A percentile compares a stretch with the other conserved stretches of the same genome.
phyloP scores from a whole-genome alignment of 1,140 invertebrate species.

The Lutraria rhynchaena region DNA sequence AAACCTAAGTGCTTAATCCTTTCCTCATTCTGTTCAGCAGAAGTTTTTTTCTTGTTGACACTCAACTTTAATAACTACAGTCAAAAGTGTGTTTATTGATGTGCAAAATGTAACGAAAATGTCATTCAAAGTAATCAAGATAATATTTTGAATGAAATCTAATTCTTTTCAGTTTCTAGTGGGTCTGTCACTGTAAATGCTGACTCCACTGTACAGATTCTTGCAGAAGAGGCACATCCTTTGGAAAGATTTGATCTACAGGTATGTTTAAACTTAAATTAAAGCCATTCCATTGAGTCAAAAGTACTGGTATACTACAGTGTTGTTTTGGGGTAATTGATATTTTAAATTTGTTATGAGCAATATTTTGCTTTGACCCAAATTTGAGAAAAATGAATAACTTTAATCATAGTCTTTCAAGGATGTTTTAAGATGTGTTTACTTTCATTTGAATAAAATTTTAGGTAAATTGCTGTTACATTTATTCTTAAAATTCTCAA shows the following conservation, averaged over 20 bases:
- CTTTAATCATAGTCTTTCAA: background rate
- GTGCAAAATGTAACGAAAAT: no score
- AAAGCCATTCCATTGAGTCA: background rate
- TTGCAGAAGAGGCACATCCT: slow-evolving; percentile 98
- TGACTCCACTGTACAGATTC: slow-evolving; percentile 98
- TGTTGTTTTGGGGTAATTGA: background rate
- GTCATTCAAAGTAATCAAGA: no score
- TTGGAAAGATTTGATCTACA: slow-evolving; percentile 91
- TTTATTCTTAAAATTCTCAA: no score
- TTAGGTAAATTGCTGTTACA: no score
- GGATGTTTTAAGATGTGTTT: background rate
- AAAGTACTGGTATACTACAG: background rate
- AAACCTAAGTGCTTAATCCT: no score
- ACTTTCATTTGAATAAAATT: background rate
- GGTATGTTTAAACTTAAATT: slow-evolving; percentile 73
- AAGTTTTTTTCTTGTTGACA: no score
- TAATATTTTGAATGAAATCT: no score
- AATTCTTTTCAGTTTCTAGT: slow-evolving; percentile 92
- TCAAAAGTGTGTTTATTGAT: no score
- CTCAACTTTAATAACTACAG: no score
- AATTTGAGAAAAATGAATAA: background rate
- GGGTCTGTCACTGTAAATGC: slow-evolving; percentile 99
- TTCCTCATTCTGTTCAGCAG: no score
- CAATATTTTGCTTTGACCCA: background rate
- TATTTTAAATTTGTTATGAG: background rate